phyloP scores from a whole-genome alignment of 2,797 vertebrate genomes.

The Delichon dasypus region DNA sequence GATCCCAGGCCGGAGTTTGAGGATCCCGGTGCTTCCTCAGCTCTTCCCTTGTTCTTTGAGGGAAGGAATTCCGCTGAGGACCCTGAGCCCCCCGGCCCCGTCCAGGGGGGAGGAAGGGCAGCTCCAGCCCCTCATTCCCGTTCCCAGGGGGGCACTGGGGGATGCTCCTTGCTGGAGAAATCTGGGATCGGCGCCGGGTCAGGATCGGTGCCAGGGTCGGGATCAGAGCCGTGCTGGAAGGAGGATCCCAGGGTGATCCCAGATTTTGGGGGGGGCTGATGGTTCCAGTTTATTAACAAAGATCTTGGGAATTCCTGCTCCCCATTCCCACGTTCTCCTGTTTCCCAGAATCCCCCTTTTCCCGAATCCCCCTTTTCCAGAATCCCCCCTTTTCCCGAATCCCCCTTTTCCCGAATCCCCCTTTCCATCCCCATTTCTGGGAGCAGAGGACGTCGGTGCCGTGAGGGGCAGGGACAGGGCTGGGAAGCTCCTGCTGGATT shows the following conservation, averaged over 20 bases:
- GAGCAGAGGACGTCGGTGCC: accelerated
- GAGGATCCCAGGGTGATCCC: background rate
- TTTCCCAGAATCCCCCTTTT: background rate
- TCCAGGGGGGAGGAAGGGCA: background rate
- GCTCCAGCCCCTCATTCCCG: background rate
- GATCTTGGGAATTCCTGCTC: background rate
- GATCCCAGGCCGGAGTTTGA: background rate
- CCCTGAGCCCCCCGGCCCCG: background rate
- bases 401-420: too few relatives aligned
- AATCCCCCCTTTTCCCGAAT: too few relatives aligned
- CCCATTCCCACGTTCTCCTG: background rate
- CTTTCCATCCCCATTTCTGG: background rate
- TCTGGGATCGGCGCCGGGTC: background rate
- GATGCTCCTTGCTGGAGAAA: background rate
- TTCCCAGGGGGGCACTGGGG: accelerated
- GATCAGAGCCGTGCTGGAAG: too few relatives aligned
- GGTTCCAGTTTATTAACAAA: background rate
- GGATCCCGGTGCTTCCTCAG: background rate
- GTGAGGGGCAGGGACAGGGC: background rate
- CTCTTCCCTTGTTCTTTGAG: background rate
- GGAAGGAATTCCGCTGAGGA: background rate
- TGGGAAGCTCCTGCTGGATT: background rate
- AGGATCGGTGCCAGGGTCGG: too few relatives aligned
- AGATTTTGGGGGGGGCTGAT: accelerated
- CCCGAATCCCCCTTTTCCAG: background rate